Evolutionary conservation across 2,113 vertebrate species (phyloP), one percentile per base, ranked within the genome.

Genomic region (Seriola dumerili): DNA sequence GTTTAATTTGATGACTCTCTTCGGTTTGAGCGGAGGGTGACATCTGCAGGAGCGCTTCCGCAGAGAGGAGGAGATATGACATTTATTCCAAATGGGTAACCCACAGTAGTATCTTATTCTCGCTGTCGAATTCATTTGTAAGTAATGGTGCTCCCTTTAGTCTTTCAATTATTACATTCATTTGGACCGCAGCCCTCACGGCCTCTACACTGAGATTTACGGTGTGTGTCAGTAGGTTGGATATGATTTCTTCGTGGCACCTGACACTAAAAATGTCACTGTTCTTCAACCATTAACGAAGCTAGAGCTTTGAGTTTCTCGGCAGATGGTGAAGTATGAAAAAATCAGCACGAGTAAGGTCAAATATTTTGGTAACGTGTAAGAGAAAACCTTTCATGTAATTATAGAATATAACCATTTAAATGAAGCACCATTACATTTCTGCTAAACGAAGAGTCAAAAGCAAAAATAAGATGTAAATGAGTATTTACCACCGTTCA

Each of bases 1-100:
- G 67, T 61, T 40, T 76, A 79, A 82, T 87, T 63, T 76, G 76
- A 57, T 23, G 42, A 59, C 11, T 73, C 44, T 48, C 5, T 42
- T 14, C n/a, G 48, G 61, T 67, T 64, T 34, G 64, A 67, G 72
- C 14, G 54, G 48, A 34, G 36, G 17, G 10, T 48, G 36, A 50
- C 58, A 23, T 34, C 12, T 72, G 80, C 21, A n/a, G 48, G 38
- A 19, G 29, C 25, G 25, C 38, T 23, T 29, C 8, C 3, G n/a
- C 5, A 78, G 58, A 66, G 64, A 61, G 57, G 7, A 2, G 34
- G 44, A 72, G 12, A 50, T n/a, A 25, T 17, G 6, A 66, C 75
- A 81, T 62, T 32, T 9, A 17, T 42, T 4, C 74, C 0, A 54
- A 34, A 77, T 14, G 19, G 29, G 44, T 68, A 50, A 72, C 29